phyloP scores from a whole-genome alignment of 2,888 invertebrate species.

The Tetranychus piercei region DNA sequence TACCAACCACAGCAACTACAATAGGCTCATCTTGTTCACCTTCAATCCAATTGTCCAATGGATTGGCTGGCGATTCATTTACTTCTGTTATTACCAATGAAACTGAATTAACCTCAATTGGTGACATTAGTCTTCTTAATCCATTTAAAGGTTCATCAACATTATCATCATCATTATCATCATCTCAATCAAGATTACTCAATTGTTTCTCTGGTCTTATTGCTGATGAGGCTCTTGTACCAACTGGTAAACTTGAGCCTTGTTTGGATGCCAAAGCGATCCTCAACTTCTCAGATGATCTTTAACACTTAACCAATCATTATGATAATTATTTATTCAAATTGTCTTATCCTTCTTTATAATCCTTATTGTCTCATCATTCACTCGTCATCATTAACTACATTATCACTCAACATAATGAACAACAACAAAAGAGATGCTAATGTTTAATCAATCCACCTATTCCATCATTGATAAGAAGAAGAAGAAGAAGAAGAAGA shows the following conservation, averaged over 20 bases:
- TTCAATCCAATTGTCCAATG: neutral
- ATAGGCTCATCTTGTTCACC: neutral
- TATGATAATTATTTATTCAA: no score
- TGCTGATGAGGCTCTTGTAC: neutral
- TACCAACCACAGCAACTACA: neutral
- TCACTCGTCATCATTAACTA: no score
- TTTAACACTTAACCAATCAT: neutral
- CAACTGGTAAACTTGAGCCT: neutral
- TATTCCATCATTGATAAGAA: no score
- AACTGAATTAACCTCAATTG: neutral
- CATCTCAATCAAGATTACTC: neutral
- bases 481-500: no score
- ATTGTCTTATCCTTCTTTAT: no score
- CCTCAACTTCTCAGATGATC: neutral
- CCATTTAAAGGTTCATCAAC: neutral
- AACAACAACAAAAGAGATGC: no score
- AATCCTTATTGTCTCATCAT: no score
- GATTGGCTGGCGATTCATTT: neutral
- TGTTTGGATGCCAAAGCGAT: neutral
- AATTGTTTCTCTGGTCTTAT: neutral
- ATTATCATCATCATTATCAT: no score
- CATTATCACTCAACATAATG: no score
- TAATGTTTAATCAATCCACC: no score
- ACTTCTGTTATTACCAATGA: neutral
- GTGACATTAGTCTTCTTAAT: neutral